Percentiles rank a stretch among this genome's conserved stretches.
These are phyloP conservation scores for Amniataba percoides DNA, from an alignment of 2,797 vertebrate species.

Conservation along the genomic window DNA sequence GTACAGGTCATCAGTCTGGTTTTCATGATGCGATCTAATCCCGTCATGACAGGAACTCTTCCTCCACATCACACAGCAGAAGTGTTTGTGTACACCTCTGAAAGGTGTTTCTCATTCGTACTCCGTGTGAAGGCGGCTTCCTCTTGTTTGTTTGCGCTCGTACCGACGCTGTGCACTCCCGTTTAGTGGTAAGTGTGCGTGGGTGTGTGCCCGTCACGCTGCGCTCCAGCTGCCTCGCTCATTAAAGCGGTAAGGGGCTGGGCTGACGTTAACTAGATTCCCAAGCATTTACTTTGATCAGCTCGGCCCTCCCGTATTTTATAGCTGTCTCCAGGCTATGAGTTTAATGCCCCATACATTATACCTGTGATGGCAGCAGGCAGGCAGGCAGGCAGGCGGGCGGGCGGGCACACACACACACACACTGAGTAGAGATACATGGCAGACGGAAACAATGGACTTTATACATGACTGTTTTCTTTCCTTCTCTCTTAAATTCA, in stretches of 20 bases:
- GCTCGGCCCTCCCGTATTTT: slow-evolving; percentile 90
- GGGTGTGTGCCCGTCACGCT: slow-evolving; percentile 65
- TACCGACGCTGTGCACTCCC: slow-evolving; percentile 7
- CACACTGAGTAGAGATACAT: slow-evolving; percentile 25
- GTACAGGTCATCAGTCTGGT: background rate
- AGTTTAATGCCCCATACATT: slow-evolving; percentile 90
- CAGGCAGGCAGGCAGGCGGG: slow-evolving; percentile 21
- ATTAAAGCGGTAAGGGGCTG: slow-evolving; percentile 68
- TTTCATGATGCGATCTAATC: background rate
- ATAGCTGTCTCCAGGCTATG: slow-evolving; percentile 95
- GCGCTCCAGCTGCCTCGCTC: slow-evolving; percentile 69
- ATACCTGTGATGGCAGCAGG: slow-evolving; percentile 44
- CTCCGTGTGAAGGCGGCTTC: background rate
- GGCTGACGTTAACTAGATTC: slow-evolving; percentile 94
- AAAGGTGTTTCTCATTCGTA: background rate
- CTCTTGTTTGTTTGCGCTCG: slow-evolving; percentile 38
- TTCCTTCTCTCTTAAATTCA: background rate
- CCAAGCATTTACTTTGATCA: slow-evolving; percentile 97
- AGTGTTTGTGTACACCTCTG: background rate
- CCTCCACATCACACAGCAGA: background rate
- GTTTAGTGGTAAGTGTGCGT: slow-evolving; percentile 47
- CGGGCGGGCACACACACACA: slow-evolving; percentile 24
- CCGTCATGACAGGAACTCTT: background rate
- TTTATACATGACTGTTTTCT: slow-evolving; percentile 32
- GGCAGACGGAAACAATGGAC: slow-evolving; percentile 53